A percentile compares a stretch with the other conserved stretches of the same genome.
Conservation (phyloP, 1,140 invertebrate species). For the Eubasilissa regina region DNA sequence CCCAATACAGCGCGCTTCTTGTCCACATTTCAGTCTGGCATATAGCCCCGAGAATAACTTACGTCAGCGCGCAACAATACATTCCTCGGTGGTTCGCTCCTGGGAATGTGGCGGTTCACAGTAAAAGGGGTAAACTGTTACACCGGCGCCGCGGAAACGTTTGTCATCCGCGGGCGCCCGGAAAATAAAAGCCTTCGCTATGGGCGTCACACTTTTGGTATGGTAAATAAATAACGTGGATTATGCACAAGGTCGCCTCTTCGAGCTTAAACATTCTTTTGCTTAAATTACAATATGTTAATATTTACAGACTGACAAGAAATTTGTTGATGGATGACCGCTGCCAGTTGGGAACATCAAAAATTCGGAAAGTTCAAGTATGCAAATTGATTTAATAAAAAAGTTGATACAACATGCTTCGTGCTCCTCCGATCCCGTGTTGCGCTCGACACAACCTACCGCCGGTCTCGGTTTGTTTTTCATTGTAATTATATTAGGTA, state of each 20-base stretch:
- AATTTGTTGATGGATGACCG: conserved; percentile 21
- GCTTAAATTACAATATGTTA: conserved; percentile 14
- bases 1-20: conserved; percentile 21
- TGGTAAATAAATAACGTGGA: conserved; percentile 31
- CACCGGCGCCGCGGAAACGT: neutral
- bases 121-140: neutral
- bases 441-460: too few relatives aligned
- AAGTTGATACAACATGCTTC: too few relatives aligned
- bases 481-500: too few relatives aligned
- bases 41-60: conserved; percentile 30
- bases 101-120: neutral
- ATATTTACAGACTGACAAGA: conserved; percentile 18
- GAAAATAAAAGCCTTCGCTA: conserved; percentile 25
- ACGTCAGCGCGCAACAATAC: conserved; percentile 23
- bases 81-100: neutral
- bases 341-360: neutral
- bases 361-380: neutral
- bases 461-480: too few relatives aligned
- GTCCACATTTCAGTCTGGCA: conserved; percentile 20
- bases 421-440: too few relatives aligned
- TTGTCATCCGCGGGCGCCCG: neutral
- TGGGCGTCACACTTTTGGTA: conserved; percentile 25
- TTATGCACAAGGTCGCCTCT: conserved; percentile 35
- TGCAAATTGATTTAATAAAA: too few relatives aligned
- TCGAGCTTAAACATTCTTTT: conserved; percentile 12